Conservation (phyloP, 2,113 vertebrate species). For the Cathartes aura region DNA sequence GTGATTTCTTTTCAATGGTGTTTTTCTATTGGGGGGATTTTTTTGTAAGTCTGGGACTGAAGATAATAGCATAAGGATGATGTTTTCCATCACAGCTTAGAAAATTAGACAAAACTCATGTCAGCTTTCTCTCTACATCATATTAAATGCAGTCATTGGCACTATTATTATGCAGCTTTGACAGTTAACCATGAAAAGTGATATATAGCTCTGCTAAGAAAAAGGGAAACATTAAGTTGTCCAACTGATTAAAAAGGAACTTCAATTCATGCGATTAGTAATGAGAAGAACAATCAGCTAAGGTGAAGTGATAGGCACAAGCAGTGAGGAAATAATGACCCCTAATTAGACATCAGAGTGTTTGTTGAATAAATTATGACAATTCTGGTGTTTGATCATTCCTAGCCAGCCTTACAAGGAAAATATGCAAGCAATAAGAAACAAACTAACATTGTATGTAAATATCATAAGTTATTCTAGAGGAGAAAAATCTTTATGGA, state of each 20-base stretch:
- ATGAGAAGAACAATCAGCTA: slow-evolving; percentile 12
- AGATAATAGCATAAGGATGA: neutral
- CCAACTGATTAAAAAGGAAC: neutral
- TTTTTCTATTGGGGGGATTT: neutral
- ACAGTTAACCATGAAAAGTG: neutral
- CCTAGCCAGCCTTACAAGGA: neutral
- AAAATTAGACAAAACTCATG: neutral
- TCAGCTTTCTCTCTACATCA: neutral
- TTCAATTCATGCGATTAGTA: neutral
- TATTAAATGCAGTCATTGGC: neutral
- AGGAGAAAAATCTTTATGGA: neutral
- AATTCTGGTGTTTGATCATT: neutral
- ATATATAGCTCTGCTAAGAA: neutral
- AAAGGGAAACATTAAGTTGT: neutral
- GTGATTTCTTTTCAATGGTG: neutral
- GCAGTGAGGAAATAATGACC: neutral
- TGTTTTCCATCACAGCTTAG: neutral
- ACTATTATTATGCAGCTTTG: neutral
- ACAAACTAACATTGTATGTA: neutral
- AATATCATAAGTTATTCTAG: neutral
- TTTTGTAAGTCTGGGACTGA: neutral
- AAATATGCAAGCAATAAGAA: neutral
- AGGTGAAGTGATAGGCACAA: neutral
- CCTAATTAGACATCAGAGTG: neutral
- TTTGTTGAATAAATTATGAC: slow-evolving; percentile 6